Evolutionary conservation across 2,113 vertebrate species (phyloP).

Genomic region (Pterocles burchelli): DNA sequence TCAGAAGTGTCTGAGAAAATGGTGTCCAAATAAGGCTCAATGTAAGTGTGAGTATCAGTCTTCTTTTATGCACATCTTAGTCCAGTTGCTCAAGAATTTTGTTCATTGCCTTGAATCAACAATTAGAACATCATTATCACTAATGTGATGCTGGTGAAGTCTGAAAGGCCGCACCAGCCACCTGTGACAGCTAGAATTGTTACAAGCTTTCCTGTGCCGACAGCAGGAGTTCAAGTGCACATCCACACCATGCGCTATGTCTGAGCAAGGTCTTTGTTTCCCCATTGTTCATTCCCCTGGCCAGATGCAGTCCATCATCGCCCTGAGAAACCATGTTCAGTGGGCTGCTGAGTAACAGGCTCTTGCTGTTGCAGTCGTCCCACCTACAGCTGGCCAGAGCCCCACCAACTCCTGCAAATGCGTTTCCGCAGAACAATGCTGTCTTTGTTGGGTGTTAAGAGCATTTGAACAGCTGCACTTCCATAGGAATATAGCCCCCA

Average conservation of each 20-base stretch:
- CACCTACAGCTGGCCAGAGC: conserved; percentile 1
- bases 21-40: neutral
- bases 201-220: neutral
- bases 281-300: neutral
- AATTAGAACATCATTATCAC: neutral
- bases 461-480: conserved; percentile 37
- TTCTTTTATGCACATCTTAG: neutral
- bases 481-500: neutral
- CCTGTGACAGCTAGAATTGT: neutral
- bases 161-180: neutral
- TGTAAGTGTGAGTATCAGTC: neutral
- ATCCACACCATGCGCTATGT: accelerated
- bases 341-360: neutral
- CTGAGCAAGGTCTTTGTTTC: neutral
- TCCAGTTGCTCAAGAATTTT: neutral
- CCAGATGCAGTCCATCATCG: neutral
- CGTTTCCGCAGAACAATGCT: neutral
- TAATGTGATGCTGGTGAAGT: neutral
- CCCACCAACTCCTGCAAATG: neutral
- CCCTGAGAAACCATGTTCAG: neutral
- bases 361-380: neutral
- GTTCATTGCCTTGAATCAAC: neutral
- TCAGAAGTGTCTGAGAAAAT: neutral
- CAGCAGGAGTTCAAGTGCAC: neutral
- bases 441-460: conserved; percentile 33